A percentile compares a stretch with the other conserved stretches of the same genome.
Conservation (phyloP, 2,888 invertebrate genomes). For the Lithophane ornitopus region DNA sequence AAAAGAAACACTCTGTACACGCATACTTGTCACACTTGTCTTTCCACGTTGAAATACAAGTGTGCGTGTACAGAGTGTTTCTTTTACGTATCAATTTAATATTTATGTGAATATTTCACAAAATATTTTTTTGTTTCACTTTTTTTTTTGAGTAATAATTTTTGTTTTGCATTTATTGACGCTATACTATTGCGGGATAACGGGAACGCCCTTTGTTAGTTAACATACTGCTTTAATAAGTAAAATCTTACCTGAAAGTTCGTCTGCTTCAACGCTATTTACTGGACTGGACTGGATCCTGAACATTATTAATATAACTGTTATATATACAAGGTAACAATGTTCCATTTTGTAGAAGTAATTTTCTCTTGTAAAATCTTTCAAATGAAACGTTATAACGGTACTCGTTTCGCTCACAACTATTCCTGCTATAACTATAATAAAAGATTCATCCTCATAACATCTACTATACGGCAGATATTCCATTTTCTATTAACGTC, state of each 20-base stretch:
- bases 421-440: not conserved
- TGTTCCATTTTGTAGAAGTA: not conserved
- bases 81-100: too few species aligned
- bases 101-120: too few species aligned
- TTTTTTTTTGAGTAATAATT: too few species aligned
- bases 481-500: slow-evolving; percentile 35
- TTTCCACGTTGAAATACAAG: too few species aligned
- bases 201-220: too few species aligned
- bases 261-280: not conserved
- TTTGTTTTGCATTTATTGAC: too few species aligned
- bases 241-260: not conserved
- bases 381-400: not conserved
- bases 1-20: too few species aligned
- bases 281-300: not conserved
- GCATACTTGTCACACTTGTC: too few species aligned
- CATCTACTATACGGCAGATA: slow-evolving; percentile 9
- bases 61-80: too few species aligned
- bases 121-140: too few species aligned
- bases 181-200: too few species aligned
- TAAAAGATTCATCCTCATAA: slow-evolving; percentile 19
- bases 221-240: too few species aligned
- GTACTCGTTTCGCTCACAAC: not conserved
- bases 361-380: not conserved
- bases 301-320: not conserved
- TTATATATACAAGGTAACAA: not conserved